These are phyloP conservation scores for Odontocolon sp. DNA, from an alignment of 2,888 invertebrate species.

Conservation along the genomic window DNA sequence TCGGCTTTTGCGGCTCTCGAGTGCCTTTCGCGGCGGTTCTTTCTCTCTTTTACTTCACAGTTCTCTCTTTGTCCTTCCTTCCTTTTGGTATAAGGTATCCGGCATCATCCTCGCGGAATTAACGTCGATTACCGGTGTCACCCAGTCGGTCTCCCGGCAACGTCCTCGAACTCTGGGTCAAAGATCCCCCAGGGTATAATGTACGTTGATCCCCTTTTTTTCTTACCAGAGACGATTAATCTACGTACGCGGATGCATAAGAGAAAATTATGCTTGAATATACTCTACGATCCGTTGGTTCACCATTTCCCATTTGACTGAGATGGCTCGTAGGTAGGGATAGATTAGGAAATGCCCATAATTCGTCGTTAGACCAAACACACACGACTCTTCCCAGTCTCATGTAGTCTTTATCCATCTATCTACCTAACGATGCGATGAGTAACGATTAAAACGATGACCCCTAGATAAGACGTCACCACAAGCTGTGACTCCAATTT, in stretches of 20 bases:
- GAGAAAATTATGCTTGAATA: neutral
- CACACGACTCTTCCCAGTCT: too few species aligned
- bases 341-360: neutral
- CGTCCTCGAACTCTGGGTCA: slow-evolving; percentile 35
- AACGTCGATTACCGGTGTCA: slow-evolving; percentile 30
- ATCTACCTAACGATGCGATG: neutral
- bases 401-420: neutral
- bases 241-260: neutral
- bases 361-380: neutral
- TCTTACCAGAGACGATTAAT: slow-evolving; percentile 16
- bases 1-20: slow-evolving; percentile 53
- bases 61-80: slow-evolving; percentile 20
- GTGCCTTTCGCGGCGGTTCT: slow-evolving; percentile 29
- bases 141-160: slow-evolving; percentile 15
- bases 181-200: slow-evolving; percentile 23
- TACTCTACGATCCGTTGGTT: neutral
- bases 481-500: slow-evolving; percentile 21
- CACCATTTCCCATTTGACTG: too few species aligned
- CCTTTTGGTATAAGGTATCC: neutral
- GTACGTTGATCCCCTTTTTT: slow-evolving; percentile 11
- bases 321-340: neutral
- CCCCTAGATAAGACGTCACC: neutral
- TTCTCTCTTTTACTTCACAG: slow-evolving; percentile 12
- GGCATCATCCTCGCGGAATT: slow-evolving; percentile 12
- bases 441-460: slow-evolving; percentile 19